Evolutionary conservation across 2,113 vertebrate species (phyloP).

Genomic region (Gallinago media): DNA sequence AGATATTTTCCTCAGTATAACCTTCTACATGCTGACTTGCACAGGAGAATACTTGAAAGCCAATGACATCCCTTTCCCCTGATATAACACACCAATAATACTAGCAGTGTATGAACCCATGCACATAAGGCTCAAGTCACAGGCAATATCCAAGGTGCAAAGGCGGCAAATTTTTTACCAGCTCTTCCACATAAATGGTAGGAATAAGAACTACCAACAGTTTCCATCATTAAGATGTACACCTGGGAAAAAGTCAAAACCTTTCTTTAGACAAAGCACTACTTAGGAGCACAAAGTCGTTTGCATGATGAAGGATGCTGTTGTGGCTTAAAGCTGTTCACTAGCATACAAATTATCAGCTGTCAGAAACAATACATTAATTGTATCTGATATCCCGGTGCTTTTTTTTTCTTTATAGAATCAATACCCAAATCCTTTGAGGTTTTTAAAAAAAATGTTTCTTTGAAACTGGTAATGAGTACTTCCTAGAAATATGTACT

Average conservation of each 20-base stretch:
- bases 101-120: not conserved
- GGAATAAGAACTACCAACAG: not conserved
- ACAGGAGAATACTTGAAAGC: not conserved
- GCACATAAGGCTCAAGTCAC: not conserved
- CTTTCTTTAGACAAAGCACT: not conserved
- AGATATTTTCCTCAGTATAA: not conserved
- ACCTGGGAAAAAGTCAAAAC: not conserved
- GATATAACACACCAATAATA: not conserved
- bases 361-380: not conserved
- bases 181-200: not conserved
- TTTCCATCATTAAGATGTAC: not conserved
- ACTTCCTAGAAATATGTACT: slow-evolving; percentile 43
- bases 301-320: not conserved
- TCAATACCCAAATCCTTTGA: not conserved
- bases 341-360: not conserved
- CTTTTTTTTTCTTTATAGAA: not conserved
- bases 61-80: not conserved
- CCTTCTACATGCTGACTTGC: not conserved
- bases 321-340: not conserved
- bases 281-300: not conserved
- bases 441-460: not conserved
- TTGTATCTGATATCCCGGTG: not conserved
- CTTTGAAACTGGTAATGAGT: slow-evolving; percentile 31
- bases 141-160: not conserved
- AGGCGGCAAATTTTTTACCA: not conserved